These are phyloP conservation scores for Limnephilus marmoratus DNA, from an alignment of 2,888 invertebrate species.

Conservation along the genomic window DNA sequence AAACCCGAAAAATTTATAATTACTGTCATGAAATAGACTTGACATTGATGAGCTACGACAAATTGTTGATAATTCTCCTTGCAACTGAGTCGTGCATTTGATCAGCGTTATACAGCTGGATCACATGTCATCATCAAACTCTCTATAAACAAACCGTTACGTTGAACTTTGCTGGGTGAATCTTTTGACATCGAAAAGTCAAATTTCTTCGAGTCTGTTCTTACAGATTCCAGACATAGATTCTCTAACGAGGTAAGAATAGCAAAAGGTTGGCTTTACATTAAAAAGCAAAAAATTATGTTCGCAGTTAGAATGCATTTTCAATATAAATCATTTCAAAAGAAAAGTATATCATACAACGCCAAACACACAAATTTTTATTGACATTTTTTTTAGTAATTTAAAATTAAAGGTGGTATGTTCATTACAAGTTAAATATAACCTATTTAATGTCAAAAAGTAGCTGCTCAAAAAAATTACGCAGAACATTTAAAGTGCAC, in stretches of 20 bases:
- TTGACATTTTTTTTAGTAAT: too few relatives aligned
- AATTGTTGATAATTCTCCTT: too few relatives aligned
- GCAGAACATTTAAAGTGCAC: background rate
- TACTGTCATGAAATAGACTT: background rate
- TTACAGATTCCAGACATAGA: background rate
- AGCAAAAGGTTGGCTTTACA: background rate
- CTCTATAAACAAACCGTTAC: background rate
- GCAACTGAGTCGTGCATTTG: too few relatives aligned
- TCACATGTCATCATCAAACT: background rate
- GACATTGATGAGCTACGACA: background rate
- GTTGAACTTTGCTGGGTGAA: background rate
- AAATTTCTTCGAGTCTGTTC: background rate
- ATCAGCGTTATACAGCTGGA: too few relatives aligned
- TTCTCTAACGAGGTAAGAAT: background rate
- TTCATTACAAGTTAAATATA: background rate
- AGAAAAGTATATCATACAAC: background rate
- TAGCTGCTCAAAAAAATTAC: background rate
- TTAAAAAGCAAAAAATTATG: background rate
- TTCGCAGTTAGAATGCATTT: background rate
- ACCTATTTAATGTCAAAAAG: background rate
- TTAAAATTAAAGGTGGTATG: conserved; percentile 17
- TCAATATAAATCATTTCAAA: background rate
- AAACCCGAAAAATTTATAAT: background rate
- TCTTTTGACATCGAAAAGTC: too few relatives aligned
- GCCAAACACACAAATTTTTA: background rate